Evolutionary conservation across 2,113 vertebrate species (phyloP).

Genomic region (Euleptes europaea): DNA sequence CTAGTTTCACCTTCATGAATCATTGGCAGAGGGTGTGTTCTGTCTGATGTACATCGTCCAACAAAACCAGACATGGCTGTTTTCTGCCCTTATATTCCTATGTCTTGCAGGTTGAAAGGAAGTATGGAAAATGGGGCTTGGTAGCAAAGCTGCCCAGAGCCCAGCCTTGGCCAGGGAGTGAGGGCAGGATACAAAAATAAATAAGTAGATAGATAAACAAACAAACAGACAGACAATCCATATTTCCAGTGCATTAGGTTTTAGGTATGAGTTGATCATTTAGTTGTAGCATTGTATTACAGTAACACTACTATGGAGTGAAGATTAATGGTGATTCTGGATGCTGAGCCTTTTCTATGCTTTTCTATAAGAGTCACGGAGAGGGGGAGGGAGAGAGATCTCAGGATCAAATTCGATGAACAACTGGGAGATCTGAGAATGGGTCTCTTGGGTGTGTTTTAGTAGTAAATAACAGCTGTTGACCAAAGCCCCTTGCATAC

Average conservation of each 20-base stretch:
- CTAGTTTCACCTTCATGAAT: slow-evolving; percentile 26
- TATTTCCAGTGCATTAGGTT: not conserved
- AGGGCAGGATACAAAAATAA: too few species aligned
- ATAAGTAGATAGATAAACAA: too few species aligned
- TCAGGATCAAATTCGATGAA: too few species aligned
- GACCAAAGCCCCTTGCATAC: not conserved
- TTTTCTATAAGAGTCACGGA: not conserved
- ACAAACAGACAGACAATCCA: too few species aligned
- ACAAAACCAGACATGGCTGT: not conserved
- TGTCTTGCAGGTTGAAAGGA: not conserved
- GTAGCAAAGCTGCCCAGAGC: too few species aligned
- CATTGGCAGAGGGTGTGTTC: not conserved
- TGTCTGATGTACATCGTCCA: not conserved
- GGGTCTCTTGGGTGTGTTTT: too few species aligned
- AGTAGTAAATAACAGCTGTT: too few species aligned
- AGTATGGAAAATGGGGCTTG: not conserved
- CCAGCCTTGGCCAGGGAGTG: too few species aligned
- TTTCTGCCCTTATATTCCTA: not conserved
- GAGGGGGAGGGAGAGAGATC: not conserved
- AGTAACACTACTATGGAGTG: not conserved
- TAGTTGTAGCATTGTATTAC: not conserved
- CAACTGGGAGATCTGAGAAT: too few species aligned
- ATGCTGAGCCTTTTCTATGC: not conserved
- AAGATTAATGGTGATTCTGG: not conserved
- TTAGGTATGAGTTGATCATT: not conserved